These are phyloP conservation scores for Sminthurinus signatus DNA, from an alignment of 1,140 invertebrate genomes.

Conservation along the genomic window DNA sequence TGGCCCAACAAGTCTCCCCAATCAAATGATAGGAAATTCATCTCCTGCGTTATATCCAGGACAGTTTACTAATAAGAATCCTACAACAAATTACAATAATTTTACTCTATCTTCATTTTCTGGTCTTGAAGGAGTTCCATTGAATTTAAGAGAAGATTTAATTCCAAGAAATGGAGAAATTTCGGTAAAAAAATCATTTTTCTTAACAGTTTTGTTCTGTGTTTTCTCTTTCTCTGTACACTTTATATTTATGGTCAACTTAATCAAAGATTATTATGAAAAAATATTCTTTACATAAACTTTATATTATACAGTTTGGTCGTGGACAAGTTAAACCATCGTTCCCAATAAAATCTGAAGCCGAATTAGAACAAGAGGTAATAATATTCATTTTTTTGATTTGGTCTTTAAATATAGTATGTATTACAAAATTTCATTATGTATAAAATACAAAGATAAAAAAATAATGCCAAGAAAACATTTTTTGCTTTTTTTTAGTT, in stretches of 20 bases:
- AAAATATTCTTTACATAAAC: not conserved
- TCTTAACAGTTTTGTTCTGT: not conserved
- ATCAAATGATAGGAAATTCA: not conserved
- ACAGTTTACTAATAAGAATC: not conserved
- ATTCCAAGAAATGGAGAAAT: not conserved
- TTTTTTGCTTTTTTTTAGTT: too few species aligned
- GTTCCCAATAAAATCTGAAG: conserved; percentile 22
- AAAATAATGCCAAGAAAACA: too few species aligned
- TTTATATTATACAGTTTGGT: conserved; percentile 2
- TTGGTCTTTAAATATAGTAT: not conserved
- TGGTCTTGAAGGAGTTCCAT: conserved; percentile 35
- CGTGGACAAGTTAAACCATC: not conserved
- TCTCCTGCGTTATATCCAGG: not conserved
- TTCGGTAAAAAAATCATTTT: not conserved
- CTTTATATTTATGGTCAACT: too few species aligned
- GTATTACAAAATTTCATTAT: too few species aligned
- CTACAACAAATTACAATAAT: conserved; percentile 9
- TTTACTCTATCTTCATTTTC: conserved; percentile 21
- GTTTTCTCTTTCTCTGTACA: too few species aligned
- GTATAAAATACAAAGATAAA: too few species aligned
- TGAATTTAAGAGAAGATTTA: conserved; percentile 32
- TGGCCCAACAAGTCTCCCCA: not conserved
- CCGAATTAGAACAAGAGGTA: conserved; percentile 34
- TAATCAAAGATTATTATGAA: too few species aligned
- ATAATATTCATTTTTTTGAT: not conserved